These are phyloP conservation scores for Stenopsyche tienmushanensis DNA, from an alignment of 1,140 invertebrate genomes.

Conservation along the genomic window DNA sequence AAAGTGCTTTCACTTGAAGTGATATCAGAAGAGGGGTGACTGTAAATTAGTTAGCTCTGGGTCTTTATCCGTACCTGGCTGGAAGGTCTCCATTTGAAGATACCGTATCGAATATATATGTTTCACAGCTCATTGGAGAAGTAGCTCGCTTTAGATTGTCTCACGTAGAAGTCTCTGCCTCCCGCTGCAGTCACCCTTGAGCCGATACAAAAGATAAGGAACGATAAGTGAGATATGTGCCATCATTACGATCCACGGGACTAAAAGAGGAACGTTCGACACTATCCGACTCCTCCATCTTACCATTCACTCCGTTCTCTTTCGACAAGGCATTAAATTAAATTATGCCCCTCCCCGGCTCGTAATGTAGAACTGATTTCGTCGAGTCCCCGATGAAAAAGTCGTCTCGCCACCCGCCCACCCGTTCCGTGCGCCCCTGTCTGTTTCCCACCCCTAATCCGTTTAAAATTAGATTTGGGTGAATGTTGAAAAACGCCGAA, in stretches of 20 bases:
- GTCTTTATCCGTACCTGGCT: too few species aligned
- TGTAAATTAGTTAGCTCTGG: too few species aligned
- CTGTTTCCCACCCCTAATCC: constrained; percentile 10
- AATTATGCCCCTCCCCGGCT: constrained; percentile 14
- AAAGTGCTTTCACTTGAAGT: too few species aligned
- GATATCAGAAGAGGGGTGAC: too few species aligned
- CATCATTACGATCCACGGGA: neutral
- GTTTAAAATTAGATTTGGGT: constrained; percentile 29
- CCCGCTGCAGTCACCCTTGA: too few species aligned
- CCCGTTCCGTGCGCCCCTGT: neutral
- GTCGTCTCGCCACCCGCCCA: constrained; percentile 12
- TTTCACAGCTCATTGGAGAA: too few species aligned
- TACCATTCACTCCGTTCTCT: constrained; percentile 3
- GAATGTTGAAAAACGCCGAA: neutral
- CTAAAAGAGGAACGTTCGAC: neutral
- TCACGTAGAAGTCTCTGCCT: neutral
- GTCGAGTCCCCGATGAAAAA: constrained; percentile 14
- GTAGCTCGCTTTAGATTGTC: neutral
- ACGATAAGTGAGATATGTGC: constrained; percentile 25
- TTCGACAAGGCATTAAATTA: constrained; percentile 19
- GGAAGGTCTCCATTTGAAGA: too few species aligned
- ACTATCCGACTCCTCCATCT: constrained; percentile 13
- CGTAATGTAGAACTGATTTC: constrained; percentile 29
- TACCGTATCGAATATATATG: too few species aligned
- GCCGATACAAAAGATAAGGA: constrained; percentile 4